Percentiles rank a stretch among this genome's conserved stretches.
Conservation (phyloP, 1,140 invertebrate species). For the Zaprionus vittiger region DNA sequence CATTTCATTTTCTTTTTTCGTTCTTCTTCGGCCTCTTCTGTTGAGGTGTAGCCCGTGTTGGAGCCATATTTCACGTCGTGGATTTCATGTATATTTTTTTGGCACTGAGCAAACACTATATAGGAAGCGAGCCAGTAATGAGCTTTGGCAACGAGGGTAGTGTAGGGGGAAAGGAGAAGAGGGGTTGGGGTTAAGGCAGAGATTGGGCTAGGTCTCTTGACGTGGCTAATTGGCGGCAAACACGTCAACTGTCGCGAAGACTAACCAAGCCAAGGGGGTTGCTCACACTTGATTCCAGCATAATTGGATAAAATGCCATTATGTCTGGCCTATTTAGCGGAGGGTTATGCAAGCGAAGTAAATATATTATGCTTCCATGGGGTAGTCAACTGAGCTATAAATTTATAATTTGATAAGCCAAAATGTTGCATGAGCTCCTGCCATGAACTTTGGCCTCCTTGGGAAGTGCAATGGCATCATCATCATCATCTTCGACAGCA, state of each 20-base stretch:
- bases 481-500: conserved; percentile 37
- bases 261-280: conserved; percentile 30
- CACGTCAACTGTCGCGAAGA: conserved; percentile 61
- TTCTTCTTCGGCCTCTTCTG: not conserved
- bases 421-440: conserved; percentile 25
- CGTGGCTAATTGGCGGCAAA: conserved; percentile 61
- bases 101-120: conserved; percentile 56
- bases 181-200: conserved; percentile 10
- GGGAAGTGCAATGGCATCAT: conserved; percentile 57
- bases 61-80: conserved; percentile 33
- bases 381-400: conserved; percentile 3
- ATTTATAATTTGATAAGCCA: conserved; percentile 48
- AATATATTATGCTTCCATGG: conserved; percentile 30
- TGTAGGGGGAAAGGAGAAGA: not conserved
- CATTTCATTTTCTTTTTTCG: conserved; percentile 5
- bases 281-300: conserved; percentile 47
- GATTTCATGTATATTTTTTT: conserved; percentile 56
- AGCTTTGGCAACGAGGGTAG: conserved; percentile 21
- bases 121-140: conserved; percentile 59
- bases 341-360: conserved; percentile 63
- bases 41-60: conserved; percentile 35
- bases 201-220: conserved; percentile 37
- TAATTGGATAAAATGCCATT: conserved; percentile 74
- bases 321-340: conserved; percentile 62
- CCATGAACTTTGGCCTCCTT: conserved; percentile 40